Conservation (phyloP, 2,888 invertebrate species). For the Stenurella melanura region DNA sequence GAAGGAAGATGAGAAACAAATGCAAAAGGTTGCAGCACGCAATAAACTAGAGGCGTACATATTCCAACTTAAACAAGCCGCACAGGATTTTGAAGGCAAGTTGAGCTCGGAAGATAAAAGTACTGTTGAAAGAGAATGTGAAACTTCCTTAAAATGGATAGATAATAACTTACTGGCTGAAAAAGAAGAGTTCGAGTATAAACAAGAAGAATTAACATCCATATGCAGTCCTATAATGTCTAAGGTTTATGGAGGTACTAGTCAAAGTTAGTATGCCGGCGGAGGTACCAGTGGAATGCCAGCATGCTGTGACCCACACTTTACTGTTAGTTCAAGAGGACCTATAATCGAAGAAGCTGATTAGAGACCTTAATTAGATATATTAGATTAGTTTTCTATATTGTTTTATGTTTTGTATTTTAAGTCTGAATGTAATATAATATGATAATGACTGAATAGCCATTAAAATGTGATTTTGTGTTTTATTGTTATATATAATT, state of each 20-base stretch:
- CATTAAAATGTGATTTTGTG: no score
- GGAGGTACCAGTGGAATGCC: constrained; percentile 40
- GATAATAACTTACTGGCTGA: constrained; percentile 80
- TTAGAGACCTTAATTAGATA: constrained; percentile 22
- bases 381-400: not conserved
- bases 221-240: constrained; percentile 78
- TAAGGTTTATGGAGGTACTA: constrained; percentile 70
- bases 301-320: constrained; percentile 32
- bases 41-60: constrained; percentile 84
- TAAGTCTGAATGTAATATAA: not conserved
- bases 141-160: constrained; percentile 81
- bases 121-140: constrained; percentile 74
- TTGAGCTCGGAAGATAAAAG: constrained; percentile 75
- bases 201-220: constrained; percentile 73
- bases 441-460: no score
- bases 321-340: constrained; percentile 55
- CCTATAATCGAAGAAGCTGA: constrained; percentile 45
- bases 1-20: constrained; percentile 83
- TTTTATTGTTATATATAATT: no score
- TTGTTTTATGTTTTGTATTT: not conserved
- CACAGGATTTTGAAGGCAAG: constrained; percentile 79
- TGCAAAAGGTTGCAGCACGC: constrained; percentile 79
- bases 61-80: constrained; percentile 82
- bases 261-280: not conserved
- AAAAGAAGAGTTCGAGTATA: constrained; percentile 80